Conservation (phyloP, 2,888 invertebrate species). For the Cylloceria caligata region DNA sequence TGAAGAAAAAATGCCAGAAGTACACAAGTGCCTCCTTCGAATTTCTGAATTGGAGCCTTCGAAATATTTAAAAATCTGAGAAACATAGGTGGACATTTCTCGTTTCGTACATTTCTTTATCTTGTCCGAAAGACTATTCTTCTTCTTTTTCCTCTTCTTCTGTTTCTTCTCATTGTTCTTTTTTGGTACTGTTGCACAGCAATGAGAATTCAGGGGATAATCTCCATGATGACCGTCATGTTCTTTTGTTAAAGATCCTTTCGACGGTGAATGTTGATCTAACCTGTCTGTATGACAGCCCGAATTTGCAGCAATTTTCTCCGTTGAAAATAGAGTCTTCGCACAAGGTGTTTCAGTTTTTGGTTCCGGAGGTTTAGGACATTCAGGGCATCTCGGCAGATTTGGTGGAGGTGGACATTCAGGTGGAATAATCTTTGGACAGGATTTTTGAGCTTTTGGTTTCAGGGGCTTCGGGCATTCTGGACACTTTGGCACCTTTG, state of each 20-base stretch:
- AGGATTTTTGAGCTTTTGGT: slow-evolving; percentile 18
- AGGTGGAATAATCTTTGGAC: slow-evolving; percentile 4
- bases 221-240: background rate
- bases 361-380: background rate
- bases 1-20: slow-evolving; percentile 25
- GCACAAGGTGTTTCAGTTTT: background rate
- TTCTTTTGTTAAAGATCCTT: background rate
- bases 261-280: background rate
- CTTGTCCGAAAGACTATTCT: slow-evolving; percentile 56
- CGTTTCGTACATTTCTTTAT: slow-evolving; percentile 55
- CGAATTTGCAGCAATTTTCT: background rate
- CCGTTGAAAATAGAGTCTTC: slow-evolving; percentile 4
- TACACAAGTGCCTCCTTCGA: slow-evolving; percentile 23
- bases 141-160: slow-evolving; percentile 42
- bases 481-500: slow-evolving; percentile 61
- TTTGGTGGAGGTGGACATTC: slow-evolving; percentile 65
- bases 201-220: slow-evolving; percentile 8
- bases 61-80: background rate
- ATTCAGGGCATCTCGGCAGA: slow-evolving; percentile 19
- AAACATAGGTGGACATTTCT: slow-evolving; percentile 61
- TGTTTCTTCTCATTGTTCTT: background rate
- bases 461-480: slow-evolving; percentile 42
- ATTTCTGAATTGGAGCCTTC: background rate
- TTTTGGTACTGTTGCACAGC: background rate
- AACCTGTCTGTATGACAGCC: background rate